Percentiles rank a stretch among this genome's conserved stretches.
Evolutionary conservation across 2,113 vertebrate genomes (phyloP).

Genomic region (Tauraco erythrolophus): DNA sequence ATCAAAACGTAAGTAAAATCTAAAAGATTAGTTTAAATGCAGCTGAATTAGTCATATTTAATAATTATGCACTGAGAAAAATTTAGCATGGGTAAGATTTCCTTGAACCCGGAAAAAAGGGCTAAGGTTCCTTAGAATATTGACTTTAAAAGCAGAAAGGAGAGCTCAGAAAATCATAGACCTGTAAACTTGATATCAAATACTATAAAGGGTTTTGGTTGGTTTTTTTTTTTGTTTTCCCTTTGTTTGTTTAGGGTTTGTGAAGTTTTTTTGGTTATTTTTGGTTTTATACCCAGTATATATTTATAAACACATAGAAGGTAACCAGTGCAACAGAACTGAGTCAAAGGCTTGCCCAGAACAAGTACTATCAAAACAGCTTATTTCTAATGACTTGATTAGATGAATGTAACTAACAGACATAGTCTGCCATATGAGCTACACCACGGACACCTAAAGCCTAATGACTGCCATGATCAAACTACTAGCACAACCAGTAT

Average conservation of each 20-base stretch:
- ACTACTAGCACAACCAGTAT: background rate
- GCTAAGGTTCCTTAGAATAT: background rate
- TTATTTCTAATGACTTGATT: background rate
- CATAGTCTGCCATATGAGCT: background rate
- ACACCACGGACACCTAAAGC: background rate
- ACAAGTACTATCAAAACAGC: background rate
- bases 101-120: background rate
- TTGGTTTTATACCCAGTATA: too few species aligned
- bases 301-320: background rate
- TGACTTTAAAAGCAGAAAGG: background rate
- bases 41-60: background rate
- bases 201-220: background rate
- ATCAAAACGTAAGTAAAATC: background rate
- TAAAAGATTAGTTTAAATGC: background rate
- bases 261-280: background rate
- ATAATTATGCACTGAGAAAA: background rate
- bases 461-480: background rate
- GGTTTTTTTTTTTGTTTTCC: too few species aligned
- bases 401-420: background rate
- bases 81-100: background rate
- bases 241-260: background rate
- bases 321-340: background rate
- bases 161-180: background rate
- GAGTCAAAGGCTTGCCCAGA: background rate
- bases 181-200: background rate